Conservation (phyloP, 1,140 invertebrate species). For the Drosophila dunni region DNA sequence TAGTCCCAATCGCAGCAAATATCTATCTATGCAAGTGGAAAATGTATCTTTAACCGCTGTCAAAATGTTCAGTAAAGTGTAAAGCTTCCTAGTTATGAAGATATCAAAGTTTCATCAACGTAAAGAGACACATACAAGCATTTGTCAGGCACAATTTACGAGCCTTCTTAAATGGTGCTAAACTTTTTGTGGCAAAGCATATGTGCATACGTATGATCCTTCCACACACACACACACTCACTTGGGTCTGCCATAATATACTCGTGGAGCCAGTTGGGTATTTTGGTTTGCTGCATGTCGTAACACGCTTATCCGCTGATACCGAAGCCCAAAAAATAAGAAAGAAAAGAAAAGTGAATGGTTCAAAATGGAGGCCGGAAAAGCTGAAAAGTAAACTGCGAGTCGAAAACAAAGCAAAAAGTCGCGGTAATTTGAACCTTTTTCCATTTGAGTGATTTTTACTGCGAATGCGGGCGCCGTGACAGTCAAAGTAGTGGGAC, state of each 20-base stretch:
- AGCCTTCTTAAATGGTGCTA: constrained; percentile 29
- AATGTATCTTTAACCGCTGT: neutral
- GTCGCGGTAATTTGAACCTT: constrained; percentile 80
- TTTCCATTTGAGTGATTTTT: constrained; percentile 74
- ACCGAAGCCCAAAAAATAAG: constrained; percentile 25
- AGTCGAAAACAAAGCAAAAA: constrained; percentile 49
- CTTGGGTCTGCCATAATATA: constrained; percentile 29
- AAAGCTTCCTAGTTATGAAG: constrained; percentile 35
- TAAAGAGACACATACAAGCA: constrained; percentile 29
- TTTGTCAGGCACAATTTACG: constrained; percentile 38
- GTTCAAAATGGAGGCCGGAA: constrained; percentile 36
- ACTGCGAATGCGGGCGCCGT: constrained; percentile 41
- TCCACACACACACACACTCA: constrained; percentile 2
- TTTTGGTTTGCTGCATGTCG: constrained; percentile 27
- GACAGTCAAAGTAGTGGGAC: constrained; percentile 8
- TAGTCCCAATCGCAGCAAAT: too few relatives aligned
- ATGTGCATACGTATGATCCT: constrained; percentile 17
- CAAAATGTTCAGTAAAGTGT: constrained; percentile 29
- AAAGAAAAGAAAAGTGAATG: constrained; percentile 18
- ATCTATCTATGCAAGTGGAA: too few relatives aligned
- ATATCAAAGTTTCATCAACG: constrained; percentile 36
- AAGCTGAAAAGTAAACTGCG: constrained; percentile 68
- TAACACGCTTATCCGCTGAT: constrained; percentile 41
- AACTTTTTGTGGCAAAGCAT: constrained; percentile 36
- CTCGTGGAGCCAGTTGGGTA: constrained; percentile 15